These are phyloP conservation scores for Ammodytes dubius DNA, from an alignment of 2,113 vertebrate species.

Conservation along the genomic window DNA sequence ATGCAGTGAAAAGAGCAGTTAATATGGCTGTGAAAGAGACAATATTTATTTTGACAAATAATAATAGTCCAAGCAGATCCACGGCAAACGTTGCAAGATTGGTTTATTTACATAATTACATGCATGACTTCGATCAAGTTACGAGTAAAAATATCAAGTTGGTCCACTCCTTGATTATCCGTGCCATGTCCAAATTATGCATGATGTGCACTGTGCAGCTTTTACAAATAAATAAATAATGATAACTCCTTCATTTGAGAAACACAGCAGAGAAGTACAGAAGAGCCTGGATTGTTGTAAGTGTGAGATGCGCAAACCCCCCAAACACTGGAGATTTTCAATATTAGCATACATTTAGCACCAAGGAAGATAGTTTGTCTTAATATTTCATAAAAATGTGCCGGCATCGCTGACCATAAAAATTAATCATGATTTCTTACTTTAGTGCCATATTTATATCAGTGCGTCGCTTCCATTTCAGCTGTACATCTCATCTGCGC, in stretches of 20 bases:
- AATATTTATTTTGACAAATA: background rate
- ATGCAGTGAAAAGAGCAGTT: background rate
- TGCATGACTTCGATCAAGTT: conserved; percentile 5
- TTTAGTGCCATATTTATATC: background rate
- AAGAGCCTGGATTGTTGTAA: background rate
- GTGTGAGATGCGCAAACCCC: background rate
- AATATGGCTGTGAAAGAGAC: conserved; percentile 2
- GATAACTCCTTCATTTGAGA: background rate
- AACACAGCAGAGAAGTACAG: background rate
- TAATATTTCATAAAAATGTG: background rate
- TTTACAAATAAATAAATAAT: background rate
- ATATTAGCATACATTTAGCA: background rate
- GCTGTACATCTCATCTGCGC: background rate
- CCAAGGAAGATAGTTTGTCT: no score
- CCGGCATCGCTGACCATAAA: background rate
- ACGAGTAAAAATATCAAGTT: background rate
- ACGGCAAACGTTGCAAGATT: conserved; percentile 47
- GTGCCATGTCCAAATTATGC: background rate
- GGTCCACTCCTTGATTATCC: no score
- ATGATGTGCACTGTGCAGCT: background rate
- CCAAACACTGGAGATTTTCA: background rate
- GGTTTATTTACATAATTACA: conserved; percentile 17
- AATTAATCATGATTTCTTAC: background rate
- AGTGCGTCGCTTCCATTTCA: background rate
- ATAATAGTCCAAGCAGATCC: conserved; percentile 30